Percentiles rank a stretch among this genome's conserved stretches.
Evolutionary conservation across 1,140 invertebrate species (phyloP).

Genomic region (Armadillidium nasatum): DNA sequence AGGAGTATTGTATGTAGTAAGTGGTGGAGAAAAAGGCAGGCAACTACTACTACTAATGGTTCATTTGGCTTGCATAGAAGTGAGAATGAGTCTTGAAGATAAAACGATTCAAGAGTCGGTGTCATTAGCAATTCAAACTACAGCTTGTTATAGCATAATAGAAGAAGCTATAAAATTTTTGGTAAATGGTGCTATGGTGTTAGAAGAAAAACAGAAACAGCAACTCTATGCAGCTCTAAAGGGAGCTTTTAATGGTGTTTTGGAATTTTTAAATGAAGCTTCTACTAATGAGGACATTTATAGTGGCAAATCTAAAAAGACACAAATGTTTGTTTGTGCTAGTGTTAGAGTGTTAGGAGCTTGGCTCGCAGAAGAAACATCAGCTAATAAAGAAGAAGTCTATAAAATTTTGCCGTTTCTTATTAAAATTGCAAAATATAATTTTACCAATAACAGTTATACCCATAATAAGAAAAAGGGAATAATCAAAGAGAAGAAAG

Average conservation of each 20-base stretch:
- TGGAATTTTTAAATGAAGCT: slow-evolving; percentile 66
- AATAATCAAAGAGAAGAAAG: slow-evolving; percentile 53
- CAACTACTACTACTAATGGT: slow-evolving; percentile 76
- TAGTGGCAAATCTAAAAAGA: slow-evolving; percentile 33
- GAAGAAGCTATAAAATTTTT: slow-evolving; percentile 77
- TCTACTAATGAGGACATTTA: slow-evolving; percentile 42
- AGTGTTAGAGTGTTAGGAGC: slow-evolving; percentile 75
- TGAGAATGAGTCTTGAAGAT: slow-evolving; percentile 85
- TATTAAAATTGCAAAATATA: slow-evolving; percentile 45
- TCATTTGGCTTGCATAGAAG: slow-evolving; percentile 82
- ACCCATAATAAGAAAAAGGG: slow-evolving; percentile 33
- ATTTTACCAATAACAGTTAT: slow-evolving; percentile 43
- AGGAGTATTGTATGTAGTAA: slow-evolving; percentile 54
- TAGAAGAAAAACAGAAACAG: slow-evolving; percentile 84
- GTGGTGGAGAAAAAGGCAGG: slow-evolving; percentile 52
- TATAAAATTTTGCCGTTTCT: slow-evolving; percentile 57
- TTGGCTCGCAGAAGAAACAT: slow-evolving; percentile 86
- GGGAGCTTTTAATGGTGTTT: slow-evolving; percentile 76
- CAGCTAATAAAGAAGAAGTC: slow-evolving; percentile 76
- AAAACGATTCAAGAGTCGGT: slow-evolving; percentile 69
- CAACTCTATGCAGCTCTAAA: slow-evolving; percentile 75
- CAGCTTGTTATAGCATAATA: slow-evolving; percentile 75
- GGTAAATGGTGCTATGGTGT: slow-evolving; percentile 67
- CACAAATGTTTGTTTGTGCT: slow-evolving; percentile 51
- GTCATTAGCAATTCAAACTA: slow-evolving; percentile 61